These are phyloP conservation scores for Loris lydekkerianus DNA, from an alignment of 2,797 vertebrate species.

Conservation along the genomic window DNA sequence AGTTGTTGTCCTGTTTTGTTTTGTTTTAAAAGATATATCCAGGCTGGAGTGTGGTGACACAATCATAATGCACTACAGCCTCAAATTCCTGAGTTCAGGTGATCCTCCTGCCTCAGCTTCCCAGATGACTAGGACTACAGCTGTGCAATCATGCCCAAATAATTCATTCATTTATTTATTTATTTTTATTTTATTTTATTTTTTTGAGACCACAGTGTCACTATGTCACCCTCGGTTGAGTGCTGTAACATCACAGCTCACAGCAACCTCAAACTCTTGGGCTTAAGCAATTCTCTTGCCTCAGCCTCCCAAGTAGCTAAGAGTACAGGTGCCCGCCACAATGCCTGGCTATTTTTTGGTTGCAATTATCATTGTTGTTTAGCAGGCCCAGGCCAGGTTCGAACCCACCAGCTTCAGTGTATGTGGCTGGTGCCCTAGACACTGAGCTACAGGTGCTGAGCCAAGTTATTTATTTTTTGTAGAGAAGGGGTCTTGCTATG, in stretches of 20 bases:
- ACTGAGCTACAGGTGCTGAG: not conserved
- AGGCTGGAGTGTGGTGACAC: not conserved
- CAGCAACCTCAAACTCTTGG: not conserved
- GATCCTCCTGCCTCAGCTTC: not conserved
- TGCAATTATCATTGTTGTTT: too few species aligned
- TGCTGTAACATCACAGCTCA: not conserved
- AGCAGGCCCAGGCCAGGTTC: too few species aligned
- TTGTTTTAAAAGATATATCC: not conserved
- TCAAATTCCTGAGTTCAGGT: not conserved
- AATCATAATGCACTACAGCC: not conserved
- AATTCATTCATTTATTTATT: too few species aligned
- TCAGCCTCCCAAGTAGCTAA: not conserved
- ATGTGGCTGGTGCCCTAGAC: too few species aligned
- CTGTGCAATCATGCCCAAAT: too few species aligned
- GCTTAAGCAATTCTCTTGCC: not conserved
- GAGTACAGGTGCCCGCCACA: not conserved
- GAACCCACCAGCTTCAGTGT: too few species aligned
- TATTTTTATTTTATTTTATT: too few species aligned
- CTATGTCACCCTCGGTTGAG: too few species aligned
- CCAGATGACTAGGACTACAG: not conserved
- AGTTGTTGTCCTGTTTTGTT: not conserved
- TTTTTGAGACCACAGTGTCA: too few species aligned
- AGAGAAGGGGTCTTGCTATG: not conserved
- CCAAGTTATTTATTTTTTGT: not conserved
- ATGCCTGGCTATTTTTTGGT: too few species aligned